These are phyloP conservation scores for Trochalopteron elliotii DNA, from an alignment of 2,113 vertebrate genomes.

Conservation along the genomic window DNA sequence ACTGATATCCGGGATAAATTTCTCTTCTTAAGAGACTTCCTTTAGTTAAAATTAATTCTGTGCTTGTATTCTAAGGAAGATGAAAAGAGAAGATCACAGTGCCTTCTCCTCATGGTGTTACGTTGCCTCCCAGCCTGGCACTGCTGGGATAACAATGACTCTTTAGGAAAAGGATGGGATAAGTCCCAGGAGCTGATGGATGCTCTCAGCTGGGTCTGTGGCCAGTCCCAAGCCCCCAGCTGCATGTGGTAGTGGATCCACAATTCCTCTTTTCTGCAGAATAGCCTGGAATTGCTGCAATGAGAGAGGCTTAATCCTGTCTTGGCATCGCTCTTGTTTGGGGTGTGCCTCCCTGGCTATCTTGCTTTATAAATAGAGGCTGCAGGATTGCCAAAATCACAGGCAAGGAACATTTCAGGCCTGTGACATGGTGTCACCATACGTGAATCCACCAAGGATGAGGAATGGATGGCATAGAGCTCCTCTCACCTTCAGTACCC, in stretches of 20 bases:
- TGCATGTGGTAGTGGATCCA: neutral
- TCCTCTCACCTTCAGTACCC: neutral
- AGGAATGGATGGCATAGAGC: neutral
- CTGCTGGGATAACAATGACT: neutral
- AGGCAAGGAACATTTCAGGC: neutral
- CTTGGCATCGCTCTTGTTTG: neutral
- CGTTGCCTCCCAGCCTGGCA: accelerated
- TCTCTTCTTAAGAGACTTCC: neutral
- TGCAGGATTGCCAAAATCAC: neutral
- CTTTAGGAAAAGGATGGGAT: neutral
- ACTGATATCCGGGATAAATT: neutral
- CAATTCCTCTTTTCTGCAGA: neutral
- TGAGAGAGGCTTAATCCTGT: conserved; percentile 32
- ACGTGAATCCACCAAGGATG: neutral
- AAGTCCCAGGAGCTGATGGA: neutral
- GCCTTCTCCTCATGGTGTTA: neutral
- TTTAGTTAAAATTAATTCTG: neutral
- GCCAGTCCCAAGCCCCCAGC: neutral
- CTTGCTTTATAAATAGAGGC: conserved; percentile 58
- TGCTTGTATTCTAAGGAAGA: neutral
- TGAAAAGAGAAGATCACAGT: neutral
- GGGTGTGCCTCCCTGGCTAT: neutral
- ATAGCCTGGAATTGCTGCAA: neutral
- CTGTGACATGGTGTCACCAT: neutral
- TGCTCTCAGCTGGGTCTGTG: neutral